Conservation (phyloP, 2,888 invertebrate species). For the Chromoteleia sp. region DNA sequence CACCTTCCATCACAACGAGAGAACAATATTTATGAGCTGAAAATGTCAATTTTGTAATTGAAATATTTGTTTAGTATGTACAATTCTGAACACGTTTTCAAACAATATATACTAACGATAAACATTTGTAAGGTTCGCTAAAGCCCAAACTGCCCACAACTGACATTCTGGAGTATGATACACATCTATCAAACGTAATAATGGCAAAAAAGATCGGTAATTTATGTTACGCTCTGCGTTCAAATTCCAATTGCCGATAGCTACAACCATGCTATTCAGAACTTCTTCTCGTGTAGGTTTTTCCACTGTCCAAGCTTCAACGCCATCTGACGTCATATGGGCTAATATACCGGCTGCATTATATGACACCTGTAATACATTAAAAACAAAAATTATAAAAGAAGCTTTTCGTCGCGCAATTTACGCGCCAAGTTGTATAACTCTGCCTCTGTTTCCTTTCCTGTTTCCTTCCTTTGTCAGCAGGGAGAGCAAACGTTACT, state of each 20-base stretch:
- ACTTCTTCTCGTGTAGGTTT: conserved; percentile 90
- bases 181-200: conserved; percentile 92
- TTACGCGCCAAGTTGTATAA: too few species aligned
- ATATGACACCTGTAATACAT: conserved; percentile 90
- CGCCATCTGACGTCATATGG: conserved; percentile 97
- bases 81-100: background rate
- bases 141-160: conserved; percentile 98
- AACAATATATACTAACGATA: conserved; percentile 89
- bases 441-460: too few species aligned
- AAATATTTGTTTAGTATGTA: background rate
- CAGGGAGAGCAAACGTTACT: too few species aligned
- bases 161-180: conserved; percentile 96
- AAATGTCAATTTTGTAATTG: conserved; percentile 15
- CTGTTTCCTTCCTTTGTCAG: too few species aligned
- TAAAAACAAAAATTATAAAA: conserved; percentile 10
- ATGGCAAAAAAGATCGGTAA: conserved; percentile 98
- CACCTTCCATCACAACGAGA: conserved; percentile 94
- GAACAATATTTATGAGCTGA: conserved; percentile 96
- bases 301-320: conserved; percentile 91
- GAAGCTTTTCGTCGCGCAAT: too few species aligned
- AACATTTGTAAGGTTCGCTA: conserved; percentile 97
- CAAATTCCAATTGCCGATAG: conserved; percentile 95
- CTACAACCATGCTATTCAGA: conserved; percentile 90
- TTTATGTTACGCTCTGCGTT: conserved; percentile 96
- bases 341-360: conserved; percentile 98